Conservation (phyloP, 2,888 invertebrate species). For the Drosophila bunnanda region DNA sequence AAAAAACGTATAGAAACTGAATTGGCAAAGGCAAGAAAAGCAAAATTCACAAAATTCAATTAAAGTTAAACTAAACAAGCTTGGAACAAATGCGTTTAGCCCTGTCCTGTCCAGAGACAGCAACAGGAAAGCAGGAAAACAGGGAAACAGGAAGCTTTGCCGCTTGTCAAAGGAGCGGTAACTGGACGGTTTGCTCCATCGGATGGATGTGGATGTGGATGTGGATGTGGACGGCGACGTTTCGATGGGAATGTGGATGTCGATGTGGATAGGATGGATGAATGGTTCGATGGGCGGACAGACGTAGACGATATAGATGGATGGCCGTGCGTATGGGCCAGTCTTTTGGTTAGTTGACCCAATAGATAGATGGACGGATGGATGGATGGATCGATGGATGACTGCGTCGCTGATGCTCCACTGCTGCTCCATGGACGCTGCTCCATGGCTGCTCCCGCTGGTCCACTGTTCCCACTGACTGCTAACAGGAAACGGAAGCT, state of each 20-base stretch:
- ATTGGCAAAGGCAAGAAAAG: conserved; percentile 52
- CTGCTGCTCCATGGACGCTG: conserved; percentile 23
- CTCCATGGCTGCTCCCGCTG: conserved; percentile 17
- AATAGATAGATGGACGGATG: conserved; percentile 45
- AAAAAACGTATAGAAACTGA: conserved; percentile 38
- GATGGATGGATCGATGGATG: conserved; percentile 68
- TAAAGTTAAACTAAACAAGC: conserved; percentile 81
- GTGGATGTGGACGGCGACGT: conserved; percentile 14
- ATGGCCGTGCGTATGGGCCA: conserved; percentile 68
- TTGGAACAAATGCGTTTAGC: conserved; percentile 80
- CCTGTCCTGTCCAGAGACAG: conserved; percentile 37
- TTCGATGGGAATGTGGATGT: conserved; percentile 23
- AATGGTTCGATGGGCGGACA: conserved; percentile 50
- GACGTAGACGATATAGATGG: conserved; percentile 45
- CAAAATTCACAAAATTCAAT: conserved; percentile 79
- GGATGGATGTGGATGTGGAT: conserved; percentile 35
- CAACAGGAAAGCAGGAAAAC: conserved; percentile 23
- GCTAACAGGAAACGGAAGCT: conserved; percentile 75
- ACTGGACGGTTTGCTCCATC: conserved; percentile 61
- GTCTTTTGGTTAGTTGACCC: conserved; percentile 63
- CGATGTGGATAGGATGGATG: conserved; percentile 49
- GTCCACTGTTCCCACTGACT: conserved; percentile 27
- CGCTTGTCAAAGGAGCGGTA: conserved; percentile 71
- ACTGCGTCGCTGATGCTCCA: conserved; percentile 47
- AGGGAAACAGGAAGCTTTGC: conserved; percentile 57